Evolutionary conservation across 30 jellyfish, hydroid and myxozoan genomes (phyloP).

Genomic region (Pelagia noctiluca): DNA sequence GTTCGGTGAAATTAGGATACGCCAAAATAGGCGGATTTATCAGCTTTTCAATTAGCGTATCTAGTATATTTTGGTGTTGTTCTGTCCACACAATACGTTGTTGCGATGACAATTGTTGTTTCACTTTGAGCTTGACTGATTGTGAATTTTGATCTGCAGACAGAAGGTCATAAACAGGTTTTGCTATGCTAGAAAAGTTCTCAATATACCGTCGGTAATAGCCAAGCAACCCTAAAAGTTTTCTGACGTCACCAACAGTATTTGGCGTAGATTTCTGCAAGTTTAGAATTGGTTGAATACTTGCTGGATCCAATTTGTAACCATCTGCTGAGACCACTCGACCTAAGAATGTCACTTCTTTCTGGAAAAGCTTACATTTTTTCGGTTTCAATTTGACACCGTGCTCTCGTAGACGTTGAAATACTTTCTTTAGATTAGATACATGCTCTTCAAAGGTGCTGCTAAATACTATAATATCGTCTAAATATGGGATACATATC

Average conservation of each 20-base stretch:
- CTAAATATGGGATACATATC: slow-evolving; percentile 21
- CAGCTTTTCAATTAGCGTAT: slow-evolving; percentile 3
- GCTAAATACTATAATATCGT: slow-evolving; percentile 13
- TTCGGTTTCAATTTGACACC: no score
- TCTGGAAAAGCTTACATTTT: no score
- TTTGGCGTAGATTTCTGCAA: slow-evolving; percentile 24
- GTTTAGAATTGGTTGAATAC: slow-evolving; percentile 37
- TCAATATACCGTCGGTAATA: slow-evolving; percentile 43
- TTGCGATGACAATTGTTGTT: slow-evolving; percentile 18
- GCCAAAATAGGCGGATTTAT: slow-evolving; percentile 44
- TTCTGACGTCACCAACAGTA: slow-evolving; percentile 51
- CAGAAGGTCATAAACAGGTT: slow-evolving; percentile 53
- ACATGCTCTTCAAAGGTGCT: neutral
- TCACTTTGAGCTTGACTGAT: neutral
- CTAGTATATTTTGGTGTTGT: slow-evolving; percentile 4
- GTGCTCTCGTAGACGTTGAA: no score
- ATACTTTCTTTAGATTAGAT: slow-evolving; percentile 7
- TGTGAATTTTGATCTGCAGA: neutral
- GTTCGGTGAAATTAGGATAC: slow-evolving; percentile 32
- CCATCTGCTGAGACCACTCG: no score
- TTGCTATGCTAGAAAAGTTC: slow-evolving; percentile 52
- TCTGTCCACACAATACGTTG: slow-evolving; percentile 36
- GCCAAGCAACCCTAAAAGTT: slow-evolving; percentile 42
- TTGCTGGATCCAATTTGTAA: no score
- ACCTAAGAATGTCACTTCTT: no score